A percentile compares a stretch with the other conserved stretches of the same genome.
Evolutionary conservation across 2,888 invertebrate genomes (phyloP).

Genomic region (Hipparchia sbordonii): DNA sequence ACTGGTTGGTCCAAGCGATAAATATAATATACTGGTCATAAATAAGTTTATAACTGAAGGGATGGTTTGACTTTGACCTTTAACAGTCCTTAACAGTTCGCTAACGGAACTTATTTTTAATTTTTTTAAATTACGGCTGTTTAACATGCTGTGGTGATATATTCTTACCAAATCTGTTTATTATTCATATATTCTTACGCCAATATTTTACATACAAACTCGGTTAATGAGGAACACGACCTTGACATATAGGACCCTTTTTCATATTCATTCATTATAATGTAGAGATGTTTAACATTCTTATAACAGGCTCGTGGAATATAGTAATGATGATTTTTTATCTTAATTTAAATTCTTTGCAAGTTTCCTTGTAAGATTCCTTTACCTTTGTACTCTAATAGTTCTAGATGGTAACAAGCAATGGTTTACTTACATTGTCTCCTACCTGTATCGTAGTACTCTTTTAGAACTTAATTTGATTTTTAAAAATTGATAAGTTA

Average conservation of each 20-base stretch:
- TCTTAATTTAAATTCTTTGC: neutral
- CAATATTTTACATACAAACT: slow-evolving; percentile 35
- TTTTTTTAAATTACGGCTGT: neutral
- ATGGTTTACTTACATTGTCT: neutral
- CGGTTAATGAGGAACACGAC: slow-evolving; percentile 30
- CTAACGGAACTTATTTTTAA: slow-evolving; percentile 42
- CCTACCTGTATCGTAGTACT: too few relatives aligned
- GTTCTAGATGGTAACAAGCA: neutral
- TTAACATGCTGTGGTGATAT: slow-evolving; percentile 6
- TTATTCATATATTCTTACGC: slow-evolving; percentile 29
- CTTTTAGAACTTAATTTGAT: too few relatives aligned
- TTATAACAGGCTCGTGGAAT: neutral
- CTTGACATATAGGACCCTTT: slow-evolving; percentile 44
- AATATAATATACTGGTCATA: neutral
- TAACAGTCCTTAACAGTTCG: neutral
- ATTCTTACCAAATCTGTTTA: slow-evolving; percentile 22
- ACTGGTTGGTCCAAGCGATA: too few relatives aligned
- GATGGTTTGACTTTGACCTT: neutral
- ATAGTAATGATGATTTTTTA: neutral
- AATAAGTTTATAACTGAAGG: neutral
- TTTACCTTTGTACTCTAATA: too few relatives aligned
- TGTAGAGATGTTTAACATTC: slow-evolving; percentile 3
- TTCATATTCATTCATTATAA: slow-evolving; percentile 32
- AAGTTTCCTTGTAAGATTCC: too few relatives aligned
- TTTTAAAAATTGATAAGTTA: neutral